phyloP scores from a whole-genome alignment of 2,888 invertebrate species.

The Julus scandinavius region DNA sequence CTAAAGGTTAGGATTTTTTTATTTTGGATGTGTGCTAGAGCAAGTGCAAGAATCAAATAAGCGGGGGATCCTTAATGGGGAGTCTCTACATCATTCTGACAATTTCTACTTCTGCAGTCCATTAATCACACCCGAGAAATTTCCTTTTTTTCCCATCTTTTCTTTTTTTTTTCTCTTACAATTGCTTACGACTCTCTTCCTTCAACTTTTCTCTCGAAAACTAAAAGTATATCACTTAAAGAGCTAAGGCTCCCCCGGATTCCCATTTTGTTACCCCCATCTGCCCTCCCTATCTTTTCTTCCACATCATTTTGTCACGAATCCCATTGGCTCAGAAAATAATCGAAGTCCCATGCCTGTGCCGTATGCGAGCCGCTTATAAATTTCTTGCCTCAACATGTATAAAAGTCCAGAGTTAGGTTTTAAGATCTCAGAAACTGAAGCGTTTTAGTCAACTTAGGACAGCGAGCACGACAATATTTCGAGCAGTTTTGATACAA shows the following conservation, averaged over 20 bases:
- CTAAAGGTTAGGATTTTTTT: conserved; percentile 37
- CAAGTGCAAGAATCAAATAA: background rate
- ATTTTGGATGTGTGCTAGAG: background rate
- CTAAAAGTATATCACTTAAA: conserved; percentile 30
- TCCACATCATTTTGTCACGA: conserved; percentile 34
- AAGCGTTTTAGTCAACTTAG: too few species aligned
- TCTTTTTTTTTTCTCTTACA: background rate
- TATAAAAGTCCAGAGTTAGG: background rate
- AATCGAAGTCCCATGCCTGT: background rate
- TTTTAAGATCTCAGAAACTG: too few species aligned
- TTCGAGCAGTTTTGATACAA: too few species aligned
- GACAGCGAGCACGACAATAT: too few species aligned
- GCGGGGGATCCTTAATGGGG: conserved; percentile 29
- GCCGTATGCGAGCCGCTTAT: background rate
- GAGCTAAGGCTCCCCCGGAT: background rate
- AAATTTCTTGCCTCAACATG: background rate
- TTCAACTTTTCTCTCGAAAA: conserved; percentile 22
- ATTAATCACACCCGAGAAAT: conserved; percentile 50
- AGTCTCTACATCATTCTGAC: conserved; percentile 50
- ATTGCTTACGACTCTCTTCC: background rate
- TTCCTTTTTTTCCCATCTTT: conserved; percentile 3
- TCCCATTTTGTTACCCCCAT: background rate
- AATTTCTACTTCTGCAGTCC: conserved; percentile 48
- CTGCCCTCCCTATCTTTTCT: background rate
- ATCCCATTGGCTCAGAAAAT: conserved; percentile 12